Percentiles rank a stretch among this genome's conserved stretches.
Conservation (phyloP, 2,113 vertebrate genomes). For the Polyodon spathula region DNA sequence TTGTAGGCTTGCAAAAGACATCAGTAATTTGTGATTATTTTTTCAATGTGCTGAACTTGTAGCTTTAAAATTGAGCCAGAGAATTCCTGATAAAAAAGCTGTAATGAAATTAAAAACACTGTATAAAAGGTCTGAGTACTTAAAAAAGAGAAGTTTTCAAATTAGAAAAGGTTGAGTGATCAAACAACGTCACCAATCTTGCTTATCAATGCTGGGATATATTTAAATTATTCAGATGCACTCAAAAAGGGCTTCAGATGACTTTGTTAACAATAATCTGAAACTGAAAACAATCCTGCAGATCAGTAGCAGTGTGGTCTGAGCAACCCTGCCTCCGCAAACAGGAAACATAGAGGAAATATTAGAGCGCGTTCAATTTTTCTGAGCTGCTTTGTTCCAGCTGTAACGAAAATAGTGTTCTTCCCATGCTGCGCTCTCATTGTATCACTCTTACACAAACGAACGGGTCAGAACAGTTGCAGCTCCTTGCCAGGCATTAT, state of each 20-base stretch:
- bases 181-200: background rate
- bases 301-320: background rate
- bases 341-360: background rate
- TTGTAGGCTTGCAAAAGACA: too few species aligned
- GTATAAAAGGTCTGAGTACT: too few species aligned
- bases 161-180: too few species aligned
- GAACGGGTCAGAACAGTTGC: too few species aligned
- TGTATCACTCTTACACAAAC: background rate
- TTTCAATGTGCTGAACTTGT: too few species aligned
- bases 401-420: background rate
- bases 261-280: background rate
- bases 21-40: too few species aligned
- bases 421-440: background rate
- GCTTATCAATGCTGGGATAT: background rate
- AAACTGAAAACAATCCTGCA: background rate
- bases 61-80: too few species aligned
- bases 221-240: background rate
- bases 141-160: too few species aligned
- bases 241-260: too few species aligned
- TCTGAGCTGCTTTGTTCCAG: background rate
- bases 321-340: background rate
- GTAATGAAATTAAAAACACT: too few species aligned
- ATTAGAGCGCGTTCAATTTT: background rate
- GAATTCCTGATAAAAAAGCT: too few species aligned
- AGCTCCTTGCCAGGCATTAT: too few species aligned